phyloP scores from a whole-genome alignment of 2,888 invertebrate genomes.

The Neoitamus cyanurus region DNA sequence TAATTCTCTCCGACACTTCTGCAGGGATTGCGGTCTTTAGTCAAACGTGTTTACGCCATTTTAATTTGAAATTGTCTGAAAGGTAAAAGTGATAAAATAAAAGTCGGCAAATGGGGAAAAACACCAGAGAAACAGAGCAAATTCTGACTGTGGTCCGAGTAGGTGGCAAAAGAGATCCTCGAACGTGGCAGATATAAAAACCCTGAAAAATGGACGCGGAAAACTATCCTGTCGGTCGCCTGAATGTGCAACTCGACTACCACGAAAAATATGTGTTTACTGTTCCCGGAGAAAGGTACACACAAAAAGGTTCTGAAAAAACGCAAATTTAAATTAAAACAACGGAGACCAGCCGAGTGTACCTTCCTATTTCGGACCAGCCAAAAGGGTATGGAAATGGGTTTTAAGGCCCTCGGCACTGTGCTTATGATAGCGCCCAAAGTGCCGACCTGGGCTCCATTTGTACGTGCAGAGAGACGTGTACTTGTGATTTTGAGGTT shows the following conservation, averaged over 20 bases:
- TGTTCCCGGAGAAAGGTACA: neutral
- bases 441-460: neutral
- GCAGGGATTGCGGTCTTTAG: neutral
- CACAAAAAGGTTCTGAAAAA: constrained; percentile 7
- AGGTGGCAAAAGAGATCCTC: neutral
- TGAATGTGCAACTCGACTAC: neutral
- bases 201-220: neutral
- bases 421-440: neutral
- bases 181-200: neutral
- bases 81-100: neutral
- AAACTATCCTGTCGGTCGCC: constrained; percentile 11
- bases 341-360: neutral
- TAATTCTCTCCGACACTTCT: neutral
- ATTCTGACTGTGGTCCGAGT: neutral
- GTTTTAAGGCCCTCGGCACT: neutral
- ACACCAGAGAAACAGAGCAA: neutral
- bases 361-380: neutral
- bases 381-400: neutral
- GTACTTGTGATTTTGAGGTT: constrained; percentile 5
- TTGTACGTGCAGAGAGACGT: neutral
- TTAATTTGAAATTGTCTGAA: constrained; percentile 30
- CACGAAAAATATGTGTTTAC: constrained; percentile 17
- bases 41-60: constrained; percentile 2
- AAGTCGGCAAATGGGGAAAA: neutral
- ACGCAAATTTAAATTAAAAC: constrained; percentile 36